Evolutionary conservation across 2,888 invertebrate genomes (phyloP).

Genomic region (Drosophila cognata): DNA sequence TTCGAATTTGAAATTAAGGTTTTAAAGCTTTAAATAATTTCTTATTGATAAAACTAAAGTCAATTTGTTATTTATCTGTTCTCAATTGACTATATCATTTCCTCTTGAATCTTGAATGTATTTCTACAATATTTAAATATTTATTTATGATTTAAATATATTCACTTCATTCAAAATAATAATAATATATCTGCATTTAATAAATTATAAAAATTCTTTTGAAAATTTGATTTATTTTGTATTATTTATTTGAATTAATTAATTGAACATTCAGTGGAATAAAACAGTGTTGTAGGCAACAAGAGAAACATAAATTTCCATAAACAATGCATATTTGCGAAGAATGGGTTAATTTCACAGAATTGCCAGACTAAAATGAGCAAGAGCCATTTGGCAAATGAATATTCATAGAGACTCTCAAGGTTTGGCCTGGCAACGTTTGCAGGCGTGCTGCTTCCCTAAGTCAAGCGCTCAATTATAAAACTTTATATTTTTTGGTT

Average conservation of each 20-base stretch:
- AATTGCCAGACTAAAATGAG: constrained; percentile 13
- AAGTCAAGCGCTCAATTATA: constrained; percentile 74
- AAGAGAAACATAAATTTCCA: background rate
- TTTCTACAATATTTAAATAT: background rate
- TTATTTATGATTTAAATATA: background rate
- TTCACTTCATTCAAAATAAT: background rate
- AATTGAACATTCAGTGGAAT: background rate
- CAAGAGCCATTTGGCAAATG: constrained; percentile 46
- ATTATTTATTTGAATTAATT: background rate
- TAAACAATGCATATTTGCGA: background rate
- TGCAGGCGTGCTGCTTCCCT: constrained; percentile 32
- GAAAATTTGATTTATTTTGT: background rate
- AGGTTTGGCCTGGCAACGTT: constrained; percentile 32
- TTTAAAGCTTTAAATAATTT: background rate
- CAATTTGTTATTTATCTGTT: background rate
- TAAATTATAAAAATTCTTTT: background rate
- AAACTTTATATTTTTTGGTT: constrained; percentile 57
- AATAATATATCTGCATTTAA: too few relatives aligned
- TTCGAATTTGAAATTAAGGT: background rate
- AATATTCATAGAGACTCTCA: constrained; percentile 45
- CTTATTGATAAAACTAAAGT: too few relatives aligned
- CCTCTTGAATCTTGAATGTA: fast-evolving
- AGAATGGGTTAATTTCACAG: background rate
- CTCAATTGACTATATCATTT: background rate
- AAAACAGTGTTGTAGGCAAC: background rate